Evolutionary conservation across 1,140 invertebrate species (phyloP).

Genomic region (Bombus impatiens): DNA sequence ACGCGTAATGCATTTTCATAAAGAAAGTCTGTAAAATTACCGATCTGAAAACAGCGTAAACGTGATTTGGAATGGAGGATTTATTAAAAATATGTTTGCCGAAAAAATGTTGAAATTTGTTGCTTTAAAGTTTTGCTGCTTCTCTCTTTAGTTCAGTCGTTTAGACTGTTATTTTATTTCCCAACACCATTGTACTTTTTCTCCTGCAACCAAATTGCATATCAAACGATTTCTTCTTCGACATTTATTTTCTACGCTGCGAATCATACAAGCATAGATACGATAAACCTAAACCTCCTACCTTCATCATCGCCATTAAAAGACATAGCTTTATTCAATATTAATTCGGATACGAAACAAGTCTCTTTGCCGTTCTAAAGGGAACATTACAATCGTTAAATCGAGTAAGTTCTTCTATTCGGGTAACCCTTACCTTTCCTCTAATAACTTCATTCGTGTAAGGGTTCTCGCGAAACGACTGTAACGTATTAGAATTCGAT

Average conservation of each 20-base stretch:
- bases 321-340: neutral
- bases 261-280: neutral
- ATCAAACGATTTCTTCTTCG: constrained; percentile 13
- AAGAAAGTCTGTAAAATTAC: too few relatives aligned
- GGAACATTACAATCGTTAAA: neutral
- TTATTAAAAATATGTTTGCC: too few relatives aligned
- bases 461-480: neutral
- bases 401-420: neutral
- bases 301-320: neutral
- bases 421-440: neutral
- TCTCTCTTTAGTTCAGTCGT: neutral
- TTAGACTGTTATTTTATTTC: too few relatives aligned
- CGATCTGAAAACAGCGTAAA: too few relatives aligned
- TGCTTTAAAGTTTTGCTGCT: neutral
- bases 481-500: neutral
- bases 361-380: neutral
- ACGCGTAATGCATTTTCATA: too few relatives aligned
- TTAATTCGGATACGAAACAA: neutral
- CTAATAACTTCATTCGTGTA: neutral
- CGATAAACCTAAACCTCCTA: neutral
- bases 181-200: too few relatives aligned
- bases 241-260: neutral
- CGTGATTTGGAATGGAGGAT: too few relatives aligned
- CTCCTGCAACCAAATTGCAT: neutral
- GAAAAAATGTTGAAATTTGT: too few relatives aligned